Evolutionary conservation across 2,888 invertebrate species (phyloP).

Genomic region (Coremacera marginata): DNA sequence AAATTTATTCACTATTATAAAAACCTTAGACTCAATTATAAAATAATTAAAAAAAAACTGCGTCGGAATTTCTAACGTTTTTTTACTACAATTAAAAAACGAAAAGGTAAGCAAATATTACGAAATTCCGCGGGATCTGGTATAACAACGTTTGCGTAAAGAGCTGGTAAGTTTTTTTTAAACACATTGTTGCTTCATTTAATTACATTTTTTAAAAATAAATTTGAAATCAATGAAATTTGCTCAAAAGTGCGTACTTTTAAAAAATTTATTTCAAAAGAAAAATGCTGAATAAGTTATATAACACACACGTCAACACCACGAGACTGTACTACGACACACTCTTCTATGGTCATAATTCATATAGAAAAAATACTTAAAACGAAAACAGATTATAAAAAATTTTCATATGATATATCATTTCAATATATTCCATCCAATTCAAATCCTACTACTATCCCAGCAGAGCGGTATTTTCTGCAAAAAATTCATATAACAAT

Average conservation of each 20-base stretch:
- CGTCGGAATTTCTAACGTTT: constrained; percentile 52
- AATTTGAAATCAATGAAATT: constrained; percentile 51
- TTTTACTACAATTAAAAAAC: constrained; percentile 36
- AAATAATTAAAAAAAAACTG: constrained; percentile 29
- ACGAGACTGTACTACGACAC: constrained; percentile 52
- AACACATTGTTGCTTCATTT: constrained; percentile 48
- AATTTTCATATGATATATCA: background rate
- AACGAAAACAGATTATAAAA: constrained; percentile 30
- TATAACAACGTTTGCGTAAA: constrained; percentile 68
- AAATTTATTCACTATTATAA: background rate
- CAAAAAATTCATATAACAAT: constrained; percentile 11
- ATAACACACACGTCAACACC: constrained; percentile 67
- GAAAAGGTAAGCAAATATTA: constrained; percentile 66
- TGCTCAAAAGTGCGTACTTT: constrained; percentile 49
- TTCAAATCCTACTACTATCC: constrained; percentile 12
- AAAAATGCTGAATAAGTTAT: constrained; percentile 32
- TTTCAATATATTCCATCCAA: constrained; percentile 12
- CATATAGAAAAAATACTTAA: constrained; percentile 18
- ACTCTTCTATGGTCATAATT: constrained; percentile 15
- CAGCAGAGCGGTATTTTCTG: constrained; percentile 50
- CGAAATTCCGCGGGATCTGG: constrained; percentile 63
- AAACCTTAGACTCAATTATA: constrained; percentile 34
- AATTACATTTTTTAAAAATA: constrained; percentile 52
- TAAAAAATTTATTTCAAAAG: background rate
- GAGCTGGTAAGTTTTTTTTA: constrained; percentile 66